These are phyloP conservation scores for Oryzias javanicus DNA, from an alignment of 2,113 vertebrate species.

Conservation along the genomic window DNA sequence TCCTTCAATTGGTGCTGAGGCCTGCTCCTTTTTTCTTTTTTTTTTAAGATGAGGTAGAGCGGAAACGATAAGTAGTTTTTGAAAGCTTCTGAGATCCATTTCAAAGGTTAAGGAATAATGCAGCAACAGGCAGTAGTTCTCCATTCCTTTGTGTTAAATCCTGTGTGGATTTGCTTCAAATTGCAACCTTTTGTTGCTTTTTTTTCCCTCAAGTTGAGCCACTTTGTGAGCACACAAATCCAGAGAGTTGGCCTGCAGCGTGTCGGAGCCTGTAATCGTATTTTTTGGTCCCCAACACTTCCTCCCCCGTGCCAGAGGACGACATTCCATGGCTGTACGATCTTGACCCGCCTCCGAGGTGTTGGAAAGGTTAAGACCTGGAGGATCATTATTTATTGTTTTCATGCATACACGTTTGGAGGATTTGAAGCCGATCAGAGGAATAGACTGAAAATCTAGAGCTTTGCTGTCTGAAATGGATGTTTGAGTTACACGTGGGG, in stretches of 20 bases:
- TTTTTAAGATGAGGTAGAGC: background rate
- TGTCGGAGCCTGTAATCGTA: conserved; percentile 55
- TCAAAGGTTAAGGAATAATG: conserved; percentile 38
- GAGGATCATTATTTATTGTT: conserved; percentile 21
- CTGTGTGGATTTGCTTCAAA: conserved; percentile 20
- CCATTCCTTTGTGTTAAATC: conserved; percentile 28
- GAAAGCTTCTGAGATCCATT: conserved; percentile 30
- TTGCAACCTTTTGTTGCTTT: conserved; percentile 21
- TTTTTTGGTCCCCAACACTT: conserved; percentile 35
- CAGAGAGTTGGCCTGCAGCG: conserved; percentile 34
- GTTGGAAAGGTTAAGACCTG: conserved; percentile 19
- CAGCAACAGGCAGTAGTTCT: conserved; percentile 6
- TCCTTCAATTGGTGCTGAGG: conserved; percentile 52
- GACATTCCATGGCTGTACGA: conserved; percentile 51
- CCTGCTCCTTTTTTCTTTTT: conserved; percentile 22
- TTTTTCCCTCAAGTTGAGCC: conserved; percentile 28
- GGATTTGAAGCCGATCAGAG: conserved; percentile 19
- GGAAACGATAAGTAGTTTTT: conserved; percentile 25
- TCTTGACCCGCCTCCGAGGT: conserved; percentile 33
- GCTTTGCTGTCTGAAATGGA: conserved; percentile 34
- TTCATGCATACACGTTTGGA: conserved; percentile 7
- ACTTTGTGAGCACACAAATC: conserved; percentile 30
- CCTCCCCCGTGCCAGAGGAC: conserved; percentile 43
- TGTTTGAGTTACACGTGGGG: conserved; percentile 23
- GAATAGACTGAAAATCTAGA: conserved; percentile 16